Evolutionary conservation across 2,797 vertebrate genomes (phyloP).

Genomic region (Hybognathus amarus): DNA sequence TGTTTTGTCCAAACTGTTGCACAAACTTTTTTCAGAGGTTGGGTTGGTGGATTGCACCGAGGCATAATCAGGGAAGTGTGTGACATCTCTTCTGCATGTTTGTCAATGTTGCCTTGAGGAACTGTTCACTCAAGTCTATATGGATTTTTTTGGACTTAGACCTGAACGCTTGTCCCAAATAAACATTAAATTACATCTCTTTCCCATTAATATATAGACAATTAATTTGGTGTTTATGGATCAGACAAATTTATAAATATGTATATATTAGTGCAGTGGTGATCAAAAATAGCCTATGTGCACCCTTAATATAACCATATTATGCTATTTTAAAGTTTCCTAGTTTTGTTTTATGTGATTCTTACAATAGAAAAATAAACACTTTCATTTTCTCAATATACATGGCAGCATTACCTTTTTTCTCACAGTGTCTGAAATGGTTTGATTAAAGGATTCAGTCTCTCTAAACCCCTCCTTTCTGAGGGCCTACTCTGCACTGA

Average conservation of each 20-base stretch:
- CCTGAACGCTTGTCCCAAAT: conserved; percentile 18
- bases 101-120: conserved; percentile 48
- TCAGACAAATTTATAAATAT: no score
- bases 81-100: conserved; percentile 26
- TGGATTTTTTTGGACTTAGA: conserved; percentile 37
- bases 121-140: conserved; percentile 33
- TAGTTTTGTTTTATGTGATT: not conserved
- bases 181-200: not conserved
- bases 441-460: not conserved
- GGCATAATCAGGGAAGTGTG: conserved; percentile 27
- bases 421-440: not conserved
- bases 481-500: not conserved
- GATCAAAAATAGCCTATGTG: not conserved
- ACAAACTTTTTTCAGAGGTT: conserved; percentile 48
- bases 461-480: not conserved
- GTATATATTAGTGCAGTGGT: not conserved
- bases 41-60: conserved; percentile 36
- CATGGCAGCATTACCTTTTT: not conserved
- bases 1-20: conserved; percentile 48
- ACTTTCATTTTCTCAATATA: not conserved
- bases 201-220: not conserved
- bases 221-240: not conserved
- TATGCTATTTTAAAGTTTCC: not conserved
- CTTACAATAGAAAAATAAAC: not conserved
- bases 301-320: not conserved